Evolutionary conservation across 1,140 invertebrate genomes (phyloP).

Genomic region (Anoplolepis gracilipes): DNA sequence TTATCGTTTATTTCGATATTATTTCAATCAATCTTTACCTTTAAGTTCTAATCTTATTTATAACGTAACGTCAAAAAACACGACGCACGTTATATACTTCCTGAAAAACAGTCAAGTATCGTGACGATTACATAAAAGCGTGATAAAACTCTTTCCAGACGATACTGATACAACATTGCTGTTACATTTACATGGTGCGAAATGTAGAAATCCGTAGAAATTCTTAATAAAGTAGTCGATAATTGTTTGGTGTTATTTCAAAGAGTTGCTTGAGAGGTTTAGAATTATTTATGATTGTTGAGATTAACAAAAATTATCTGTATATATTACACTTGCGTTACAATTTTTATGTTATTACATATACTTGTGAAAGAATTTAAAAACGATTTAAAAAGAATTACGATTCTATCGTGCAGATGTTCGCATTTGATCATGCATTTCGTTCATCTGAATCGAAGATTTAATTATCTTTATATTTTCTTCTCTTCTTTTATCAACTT

Average conservation of each 20-base stretch:
- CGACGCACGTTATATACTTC: neutral
- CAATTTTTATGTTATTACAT: neutral
- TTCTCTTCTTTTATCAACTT: neutral
- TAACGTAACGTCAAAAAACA: neutral
- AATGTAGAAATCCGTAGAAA: slow-evolving; percentile 15
- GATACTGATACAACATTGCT: no score
- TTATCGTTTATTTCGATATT: neutral
- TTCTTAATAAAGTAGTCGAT: neutral
- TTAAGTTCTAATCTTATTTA: neutral
- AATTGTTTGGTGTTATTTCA: neutral
- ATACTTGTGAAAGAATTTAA: neutral
- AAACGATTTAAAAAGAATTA: neutral
- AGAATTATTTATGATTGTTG: neutral
- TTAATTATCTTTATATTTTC: slow-evolving; percentile 49
- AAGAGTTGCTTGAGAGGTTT: neutral
- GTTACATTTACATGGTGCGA: neutral
- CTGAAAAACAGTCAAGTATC: neutral
- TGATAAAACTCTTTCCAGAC: neutral
- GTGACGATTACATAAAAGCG: slow-evolving; percentile 12
- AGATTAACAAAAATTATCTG: neutral
- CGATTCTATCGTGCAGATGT: neutral
- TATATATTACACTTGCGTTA: neutral
- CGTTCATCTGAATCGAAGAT: slow-evolving; percentile 43
- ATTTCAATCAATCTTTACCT: neutral
- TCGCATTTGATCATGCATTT: slow-evolving; percentile 14